Percentiles rank a stretch among this genome's conserved stretches.
These are phyloP conservation scores for Adoxophyes honmai DNA, from an alignment of 1,140 invertebrate species.

Conservation along the genomic window DNA sequence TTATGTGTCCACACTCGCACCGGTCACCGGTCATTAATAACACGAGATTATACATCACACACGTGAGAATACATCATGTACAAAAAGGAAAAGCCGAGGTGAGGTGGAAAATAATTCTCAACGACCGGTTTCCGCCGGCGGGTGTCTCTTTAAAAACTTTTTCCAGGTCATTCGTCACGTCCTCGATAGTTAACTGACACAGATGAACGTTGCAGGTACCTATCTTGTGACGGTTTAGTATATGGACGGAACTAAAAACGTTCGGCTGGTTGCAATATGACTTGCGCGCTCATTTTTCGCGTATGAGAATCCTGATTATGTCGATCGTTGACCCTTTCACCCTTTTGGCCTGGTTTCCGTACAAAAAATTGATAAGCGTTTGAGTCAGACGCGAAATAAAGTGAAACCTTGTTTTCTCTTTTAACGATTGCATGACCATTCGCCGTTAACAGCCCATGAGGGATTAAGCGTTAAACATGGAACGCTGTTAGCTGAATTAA, in stretches of 20 bases:
- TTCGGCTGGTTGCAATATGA: too few relatives aligned
- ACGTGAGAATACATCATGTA: too few relatives aligned
- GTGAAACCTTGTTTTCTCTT: conserved; percentile 56
- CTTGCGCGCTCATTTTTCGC: too few relatives aligned
- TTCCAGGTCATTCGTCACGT: conserved; percentile 12
- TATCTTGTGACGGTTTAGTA: too few relatives aligned
- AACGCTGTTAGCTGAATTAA: conserved; percentile 22
- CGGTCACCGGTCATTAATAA: too few relatives aligned
- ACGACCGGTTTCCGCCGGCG: neutral
- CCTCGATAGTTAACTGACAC: neutral
- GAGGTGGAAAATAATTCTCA: too few relatives aligned
- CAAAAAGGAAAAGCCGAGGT: too few relatives aligned
- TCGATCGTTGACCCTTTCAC: too few relatives aligned
- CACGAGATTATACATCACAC: too few relatives aligned
- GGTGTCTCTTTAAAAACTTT: neutral
- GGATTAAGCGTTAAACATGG: conserved; percentile 30
- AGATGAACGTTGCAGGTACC: neutral
- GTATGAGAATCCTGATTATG: too few relatives aligned
- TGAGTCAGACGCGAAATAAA: conserved; percentile 23
- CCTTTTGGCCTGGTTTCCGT: too few relatives aligned
- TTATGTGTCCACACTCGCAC: neutral
- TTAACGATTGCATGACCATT: conserved; percentile 49
- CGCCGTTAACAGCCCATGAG: conserved; percentile 31
- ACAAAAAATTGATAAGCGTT: neutral
- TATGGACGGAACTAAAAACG: too few relatives aligned